These are phyloP conservation scores for Paedocypris micromegethes DNA, from an alignment of 2,797 vertebrate species.

Conservation along the genomic window DNA sequence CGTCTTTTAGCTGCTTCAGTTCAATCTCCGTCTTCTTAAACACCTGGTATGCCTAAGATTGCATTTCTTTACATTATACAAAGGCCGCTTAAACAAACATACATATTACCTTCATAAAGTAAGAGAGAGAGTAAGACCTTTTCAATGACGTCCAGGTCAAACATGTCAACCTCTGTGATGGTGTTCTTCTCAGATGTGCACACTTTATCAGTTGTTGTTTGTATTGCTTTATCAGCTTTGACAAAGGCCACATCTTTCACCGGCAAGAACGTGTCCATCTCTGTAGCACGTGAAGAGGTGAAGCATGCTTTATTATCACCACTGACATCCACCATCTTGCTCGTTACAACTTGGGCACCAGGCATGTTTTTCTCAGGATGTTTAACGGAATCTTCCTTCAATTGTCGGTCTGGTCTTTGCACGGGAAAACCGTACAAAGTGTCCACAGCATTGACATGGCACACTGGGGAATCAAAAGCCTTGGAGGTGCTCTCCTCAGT, in stretches of 20 bases:
- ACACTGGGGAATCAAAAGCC: too few species aligned
- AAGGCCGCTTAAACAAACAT: not conserved
- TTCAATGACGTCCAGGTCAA: conserved; percentile 60
- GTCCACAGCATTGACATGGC: too few species aligned
- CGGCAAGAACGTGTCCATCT: conserved; percentile 12
- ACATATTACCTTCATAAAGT: not conserved
- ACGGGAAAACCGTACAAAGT: too few species aligned
- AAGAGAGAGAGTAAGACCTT: conserved; percentile 49
- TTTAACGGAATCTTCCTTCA: conserved; percentile 24
- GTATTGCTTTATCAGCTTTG: conserved; percentile 45
- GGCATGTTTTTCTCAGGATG: conserved; percentile 24
- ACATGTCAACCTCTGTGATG: conserved; percentile 59
- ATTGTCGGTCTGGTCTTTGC: conserved; percentile 4
- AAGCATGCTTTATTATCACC: conserved; percentile 33
- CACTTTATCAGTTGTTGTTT: conserved; percentile 41
- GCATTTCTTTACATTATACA: not conserved
- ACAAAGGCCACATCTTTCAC: conserved; percentile 31
- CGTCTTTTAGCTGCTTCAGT: conserved; percentile 35
- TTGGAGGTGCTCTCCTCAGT: not conserved
- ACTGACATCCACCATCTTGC: conserved; percentile 36
- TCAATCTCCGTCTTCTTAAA: conserved; percentile 46
- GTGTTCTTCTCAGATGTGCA: conserved; percentile 53
- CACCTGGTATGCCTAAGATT: conserved; percentile 57
- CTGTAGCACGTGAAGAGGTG: conserved; percentile 22
- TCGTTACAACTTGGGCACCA: conserved; percentile 8